Percentiles rank a stretch among this genome's conserved stretches.
Conservation (phyloP, 1,140 invertebrate genomes). For the Choristoneura fumiferana region DNA sequence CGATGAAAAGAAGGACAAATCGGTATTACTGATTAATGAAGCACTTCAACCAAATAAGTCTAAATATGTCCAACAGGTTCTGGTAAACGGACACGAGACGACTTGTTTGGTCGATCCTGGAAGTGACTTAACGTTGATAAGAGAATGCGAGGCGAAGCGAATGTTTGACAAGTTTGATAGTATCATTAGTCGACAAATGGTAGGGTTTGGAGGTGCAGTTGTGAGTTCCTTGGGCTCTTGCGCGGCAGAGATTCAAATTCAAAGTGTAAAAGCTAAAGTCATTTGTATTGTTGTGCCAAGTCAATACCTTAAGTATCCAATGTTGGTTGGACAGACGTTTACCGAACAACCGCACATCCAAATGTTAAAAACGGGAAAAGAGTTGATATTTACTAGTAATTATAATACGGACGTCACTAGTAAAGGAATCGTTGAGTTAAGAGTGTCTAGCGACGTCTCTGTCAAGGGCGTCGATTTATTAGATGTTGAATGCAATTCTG, state of each 20-base stretch:
- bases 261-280: slow-evolving; percentile 9
- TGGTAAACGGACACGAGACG: slow-evolving; percentile 4
- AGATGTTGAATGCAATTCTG: background rate
- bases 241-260: background rate
- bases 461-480: background rate
- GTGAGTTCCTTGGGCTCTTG: slow-evolving; percentile 3
- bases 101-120: slow-evolving; percentile 12
- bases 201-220: slow-evolving; percentile 14
- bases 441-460: background rate
- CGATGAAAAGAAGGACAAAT: slow-evolving; percentile 14
- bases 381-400: slow-evolving; percentile 3
- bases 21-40: background rate
- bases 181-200: background rate
- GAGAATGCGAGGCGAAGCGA: background rate
- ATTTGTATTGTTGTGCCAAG: slow-evolving; percentile 10
- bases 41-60: no score
- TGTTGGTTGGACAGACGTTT: slow-evolving; percentile 12
- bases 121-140: slow-evolving; percentile 18
- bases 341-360: slow-evolving; percentile 18
- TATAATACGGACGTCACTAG: background rate
- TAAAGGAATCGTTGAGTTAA: background rate
- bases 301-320: background rate
- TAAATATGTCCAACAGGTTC: slow-evolving; percentile 18
- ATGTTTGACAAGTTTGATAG: slow-evolving; percentile 5
- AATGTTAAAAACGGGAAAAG: slow-evolving; percentile 13